Base-by-base conservation (phyloP, 2,888 invertebrate genomes). In the Kryphioiulus occultus region DNA sequence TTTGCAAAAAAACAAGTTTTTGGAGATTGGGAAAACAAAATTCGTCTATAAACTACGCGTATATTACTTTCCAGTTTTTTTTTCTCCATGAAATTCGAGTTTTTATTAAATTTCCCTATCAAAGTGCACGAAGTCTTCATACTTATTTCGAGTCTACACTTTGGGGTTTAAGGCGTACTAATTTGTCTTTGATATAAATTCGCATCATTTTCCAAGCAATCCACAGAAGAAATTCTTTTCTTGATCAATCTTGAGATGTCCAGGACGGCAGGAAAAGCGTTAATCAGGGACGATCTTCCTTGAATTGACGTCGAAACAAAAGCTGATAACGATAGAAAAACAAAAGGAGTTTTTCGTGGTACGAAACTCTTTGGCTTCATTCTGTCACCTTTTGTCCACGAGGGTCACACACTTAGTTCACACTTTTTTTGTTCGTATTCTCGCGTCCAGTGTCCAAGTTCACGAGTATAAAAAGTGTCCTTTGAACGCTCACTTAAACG, bases 191-290 rank as follows among this genome's bases (percentile, higher is more conserved):
- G 78, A 78, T 78, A 78, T 30, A 78, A 78, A 78, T 68, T 30
- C 78, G 78, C 78, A 78, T 26, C 22, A 26, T 9, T 68, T 22
- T 68, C 22, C 9, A 26, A 7, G 30, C 78, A 26, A 10, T 30
- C 9, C 12, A 78, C 15, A 1, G 30, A 30, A 30, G 78, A 78
- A 10, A 30, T 78, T 30, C 30, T 78, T 30, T 22, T 68, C 26
- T 68, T 15, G 78, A 78, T 0, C 78, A 78, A 22, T 78, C 78
- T 30, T 30, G 78, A 22, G 78, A 15, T 30, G 78, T 78, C 30
- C 78, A 78, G 78, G 78, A 78, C 78, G 78, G 78, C 78, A 78
- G 78, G 78, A 78, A 78, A 30, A 30, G 78, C 78, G 78, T 2
- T 78, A 15, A 30, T 78, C 26, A 78, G 78, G 78, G 78, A 78